Evolutionary conservation across 2,797 vertebrate genomes (phyloP), one percentile per base, ranked within the genome.

Genomic region (Melanotaenia trifasciata): DNA sequence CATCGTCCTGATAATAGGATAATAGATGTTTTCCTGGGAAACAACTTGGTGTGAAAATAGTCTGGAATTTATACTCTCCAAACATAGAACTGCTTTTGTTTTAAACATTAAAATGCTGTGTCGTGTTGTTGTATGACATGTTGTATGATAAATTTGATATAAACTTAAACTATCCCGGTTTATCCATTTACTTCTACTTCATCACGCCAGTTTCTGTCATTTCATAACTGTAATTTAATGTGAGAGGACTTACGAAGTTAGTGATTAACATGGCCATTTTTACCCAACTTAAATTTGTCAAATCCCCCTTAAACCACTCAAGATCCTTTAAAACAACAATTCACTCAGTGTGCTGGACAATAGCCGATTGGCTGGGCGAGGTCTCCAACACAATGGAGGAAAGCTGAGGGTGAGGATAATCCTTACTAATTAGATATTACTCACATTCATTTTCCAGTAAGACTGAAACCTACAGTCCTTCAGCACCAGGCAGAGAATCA

Each of bases 1-100:
- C 94, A 92, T 76, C 66, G 56, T 59, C 51, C 72, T 93, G 95
- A 88, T 92, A 94, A 94, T 89, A 92, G 90, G 93, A 93, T 92
- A 90, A 91, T 92, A 92, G 92, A 90, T 92, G 92, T 93, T 92
- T 81, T 89, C 85, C 72, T 89, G 87, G 87, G 86, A 90, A 93
- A 87, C 88, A 86, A 86, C 79, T 72, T 33, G 81, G 88, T 93
- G 93, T 84, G 88, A 93, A 93, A 90, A 81, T 54, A 88, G 91
- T 93, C 93, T 92, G 92, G 87, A 91, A 87, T 87, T 92, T 88
- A 88, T 84, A 88, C 78, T 84, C 78, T 40, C 54, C 63, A 82
- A 84, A 85, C 76, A 80, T 45, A 78, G 60, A 28, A n/a, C 10
- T 70, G 28, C 51, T 77, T 67, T 72, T 74, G 76, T 59, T 53